Percentiles rank a stretch among this genome's conserved stretches.
These are phyloP conservation scores for Phthorimaea operculella DNA, from an alignment of 1,140 invertebrate genomes.

Conservation along the genomic window DNA sequence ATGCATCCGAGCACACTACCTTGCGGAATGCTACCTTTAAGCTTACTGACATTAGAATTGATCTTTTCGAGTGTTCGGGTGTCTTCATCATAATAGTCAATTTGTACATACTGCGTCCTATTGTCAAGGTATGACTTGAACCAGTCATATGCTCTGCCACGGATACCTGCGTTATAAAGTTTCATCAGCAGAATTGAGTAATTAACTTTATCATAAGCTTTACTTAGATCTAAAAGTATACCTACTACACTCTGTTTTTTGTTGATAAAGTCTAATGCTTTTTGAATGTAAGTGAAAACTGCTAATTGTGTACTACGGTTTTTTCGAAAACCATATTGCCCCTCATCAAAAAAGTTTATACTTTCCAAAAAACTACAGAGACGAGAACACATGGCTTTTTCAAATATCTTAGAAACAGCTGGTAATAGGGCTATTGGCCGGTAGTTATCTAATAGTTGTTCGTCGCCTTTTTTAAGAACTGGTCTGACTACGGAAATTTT, in stretches of 20 bases:
- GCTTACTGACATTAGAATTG: neutral
- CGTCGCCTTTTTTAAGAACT: slow-evolving; percentile 7
- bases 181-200: slow-evolving; percentile 4
- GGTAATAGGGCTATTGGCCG: slow-evolving; percentile 3
- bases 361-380: slow-evolving; percentile 5
- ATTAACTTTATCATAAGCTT: slow-evolving; percentile 8
- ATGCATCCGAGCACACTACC: neutral
- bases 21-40: neutral
- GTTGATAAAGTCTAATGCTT: neutral
- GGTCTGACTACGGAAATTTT: slow-evolving; percentile 3
- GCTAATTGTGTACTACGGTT: neutral
- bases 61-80: neutral
- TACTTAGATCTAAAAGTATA: slow-evolving; percentile 1
- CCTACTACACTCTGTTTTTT: slow-evolving; percentile 1
- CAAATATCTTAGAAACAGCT: neutral
- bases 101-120: neutral
- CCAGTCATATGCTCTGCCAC: slow-evolving; percentile 3
- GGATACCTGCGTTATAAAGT: slow-evolving; percentile 4
- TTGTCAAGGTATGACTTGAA: neutral
- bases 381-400: neutral
- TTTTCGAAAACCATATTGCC: slow-evolving; percentile 4
- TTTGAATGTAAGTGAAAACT: slow-evolving; percentile 5
- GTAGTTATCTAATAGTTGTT: neutral
- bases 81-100: neutral
- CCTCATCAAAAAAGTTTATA: neutral